Percentiles rank a stretch among this genome's conserved stretches.
Conservation (phyloP, 2,888 invertebrate species). For the Maniola hyperantus region DNA sequence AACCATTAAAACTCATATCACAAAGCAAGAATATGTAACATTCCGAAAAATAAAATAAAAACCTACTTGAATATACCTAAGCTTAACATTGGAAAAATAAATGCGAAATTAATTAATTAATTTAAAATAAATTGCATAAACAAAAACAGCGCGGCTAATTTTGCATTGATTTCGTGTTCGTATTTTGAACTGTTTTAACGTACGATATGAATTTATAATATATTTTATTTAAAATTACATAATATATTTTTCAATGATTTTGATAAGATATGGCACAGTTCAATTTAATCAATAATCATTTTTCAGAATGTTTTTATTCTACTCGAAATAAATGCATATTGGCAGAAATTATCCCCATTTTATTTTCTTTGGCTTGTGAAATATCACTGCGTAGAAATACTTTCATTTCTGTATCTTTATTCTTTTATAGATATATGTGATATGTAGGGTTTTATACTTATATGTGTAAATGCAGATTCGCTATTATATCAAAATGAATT, state of each 20-base stretch:
- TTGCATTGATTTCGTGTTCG: conserved; percentile 33
- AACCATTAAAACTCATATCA: conserved; percentile 75
- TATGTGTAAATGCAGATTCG: conserved; percentile 45
- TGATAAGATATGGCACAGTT: conserved; percentile 61
- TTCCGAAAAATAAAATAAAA: conserved; percentile 65
- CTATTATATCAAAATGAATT: conserved; percentile 51
- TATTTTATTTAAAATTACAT: conserved; percentile 19
- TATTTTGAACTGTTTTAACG: conserved; percentile 12
- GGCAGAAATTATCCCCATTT: conserved; percentile 59
- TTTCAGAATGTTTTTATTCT: conserved; percentile 53
- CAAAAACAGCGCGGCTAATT: conserved; percentile 27
- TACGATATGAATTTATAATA: conserved; percentile 27
- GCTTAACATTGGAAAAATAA: conserved; percentile 66
- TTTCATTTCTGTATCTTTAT: conserved; percentile 53
- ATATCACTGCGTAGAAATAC: conserved; percentile 78
- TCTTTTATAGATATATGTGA: conserved; percentile 63
- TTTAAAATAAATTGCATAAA: conserved; percentile 45
- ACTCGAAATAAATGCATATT: conserved; percentile 67
- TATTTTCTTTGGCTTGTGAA: conserved; percentile 79
- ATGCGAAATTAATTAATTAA: conserved; percentile 61
- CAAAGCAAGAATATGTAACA: conserved; percentile 74
- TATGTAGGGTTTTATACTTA: conserved; percentile 64
- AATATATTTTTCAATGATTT: conserved; percentile 31
- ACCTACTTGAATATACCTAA: conserved; percentile 47
- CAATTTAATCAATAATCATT: conserved; percentile 41